These are phyloP conservation scores for Microctenopoma steveboyesi DNA, from an alignment of 2,797 vertebrate genomes.

Conservation along the genomic window DNA sequence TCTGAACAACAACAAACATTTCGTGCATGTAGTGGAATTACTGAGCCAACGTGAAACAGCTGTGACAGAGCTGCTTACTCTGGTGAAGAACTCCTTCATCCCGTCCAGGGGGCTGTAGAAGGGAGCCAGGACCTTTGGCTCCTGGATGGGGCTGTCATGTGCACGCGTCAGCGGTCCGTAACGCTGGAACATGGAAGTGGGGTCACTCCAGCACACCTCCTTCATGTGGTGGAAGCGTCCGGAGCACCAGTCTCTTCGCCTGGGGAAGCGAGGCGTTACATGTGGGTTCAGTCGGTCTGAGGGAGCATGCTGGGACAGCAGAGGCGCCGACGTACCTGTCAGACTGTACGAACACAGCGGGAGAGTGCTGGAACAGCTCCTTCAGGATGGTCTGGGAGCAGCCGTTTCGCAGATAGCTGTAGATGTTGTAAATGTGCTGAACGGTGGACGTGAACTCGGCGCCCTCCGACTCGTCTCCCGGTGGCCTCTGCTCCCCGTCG, in stretches of 20 bases:
- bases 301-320: not conserved
- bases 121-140: constrained; percentile 77
- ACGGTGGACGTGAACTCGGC: constrained; percentile 75
- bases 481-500: constrained; percentile 31
- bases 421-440: constrained; percentile 80
- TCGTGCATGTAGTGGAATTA: not conserved
- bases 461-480: constrained; percentile 58
- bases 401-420: constrained; percentile 75
- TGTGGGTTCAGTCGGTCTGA: not conserved
- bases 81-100: constrained; percentile 79
- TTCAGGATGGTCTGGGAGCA: constrained; percentile 72
- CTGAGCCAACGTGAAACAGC: not conserved
- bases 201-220: constrained; percentile 85
- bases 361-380: constrained; percentile 81
- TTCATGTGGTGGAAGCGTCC: constrained; percentile 84
- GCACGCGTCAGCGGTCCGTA: constrained; percentile 67
- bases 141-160: constrained; percentile 63
- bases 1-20: not conserved
- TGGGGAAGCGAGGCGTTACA: constrained; percentile 26
- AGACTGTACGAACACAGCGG: constrained; percentile 82
- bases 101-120: constrained; percentile 69
- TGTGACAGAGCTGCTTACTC: constrained; percentile 53
- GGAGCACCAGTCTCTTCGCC: constrained; percentile 62
- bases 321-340: constrained; percentile 56
- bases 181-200: constrained; percentile 80